Percentiles rank a stretch among this genome's conserved stretches.
Evolutionary conservation across 2,797 vertebrate genomes (phyloP).

Genomic region (Glossophaga mutica): DNA sequence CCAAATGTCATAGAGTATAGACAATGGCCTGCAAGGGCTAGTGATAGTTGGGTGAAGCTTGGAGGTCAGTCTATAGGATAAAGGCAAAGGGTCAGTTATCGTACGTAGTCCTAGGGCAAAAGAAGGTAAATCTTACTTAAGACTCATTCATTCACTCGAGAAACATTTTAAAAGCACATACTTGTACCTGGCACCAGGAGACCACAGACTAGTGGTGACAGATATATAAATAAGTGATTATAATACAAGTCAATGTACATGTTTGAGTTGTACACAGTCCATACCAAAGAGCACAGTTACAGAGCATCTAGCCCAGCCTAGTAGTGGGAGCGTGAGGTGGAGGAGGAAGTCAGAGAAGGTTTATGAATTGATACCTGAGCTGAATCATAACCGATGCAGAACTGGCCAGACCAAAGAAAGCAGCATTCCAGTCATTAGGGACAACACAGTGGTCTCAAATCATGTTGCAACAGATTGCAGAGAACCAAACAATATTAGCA

Average conservation of each 20-base stretch:
- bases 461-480: not conserved
- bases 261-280: not conserved
- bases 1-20: not conserved
- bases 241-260: not conserved
- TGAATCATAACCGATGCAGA: not conserved
- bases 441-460: not conserved
- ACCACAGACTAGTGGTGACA: not conserved
- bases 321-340: accelerated
- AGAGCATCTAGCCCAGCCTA: not conserved
- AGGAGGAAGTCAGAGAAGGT: not conserved
- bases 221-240: not conserved
- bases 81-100: not conserved
- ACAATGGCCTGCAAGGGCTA: not conserved
- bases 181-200: not conserved
- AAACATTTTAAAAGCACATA: not conserved
- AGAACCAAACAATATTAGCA: not conserved
- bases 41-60: not conserved
- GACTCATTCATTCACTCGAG: not conserved
- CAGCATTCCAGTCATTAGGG: not conserved
- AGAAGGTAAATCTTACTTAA: not conserved
- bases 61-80: not conserved
- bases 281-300: not conserved
- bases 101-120: not conserved
- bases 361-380: not conserved
- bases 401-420: not conserved